Evolutionary conservation across 2,113 vertebrate species (phyloP).

Genomic region (Psammodynastes pulverulentus): DNA sequence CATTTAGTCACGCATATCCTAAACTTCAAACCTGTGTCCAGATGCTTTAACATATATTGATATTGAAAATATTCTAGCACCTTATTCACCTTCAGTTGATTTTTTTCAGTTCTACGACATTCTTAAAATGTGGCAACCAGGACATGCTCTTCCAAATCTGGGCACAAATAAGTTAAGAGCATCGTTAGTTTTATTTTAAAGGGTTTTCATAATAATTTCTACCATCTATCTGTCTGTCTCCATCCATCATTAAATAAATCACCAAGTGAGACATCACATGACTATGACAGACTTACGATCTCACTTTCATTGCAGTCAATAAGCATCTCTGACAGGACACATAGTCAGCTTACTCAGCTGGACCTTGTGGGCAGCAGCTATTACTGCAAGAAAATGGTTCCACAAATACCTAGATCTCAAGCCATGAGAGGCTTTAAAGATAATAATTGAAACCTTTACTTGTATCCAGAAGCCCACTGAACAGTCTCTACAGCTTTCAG

Average conservation of each 20-base stretch:
- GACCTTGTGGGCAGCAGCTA: background rate
- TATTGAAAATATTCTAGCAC: background rate
- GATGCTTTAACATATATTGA: background rate
- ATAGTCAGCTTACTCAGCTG: background rate
- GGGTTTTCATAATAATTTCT: background rate
- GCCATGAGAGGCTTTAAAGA: background rate
- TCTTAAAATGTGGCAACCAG: background rate
- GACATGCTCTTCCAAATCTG: background rate
- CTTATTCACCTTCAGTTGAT: background rate
- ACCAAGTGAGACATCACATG: background rate
- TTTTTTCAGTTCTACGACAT: background rate
- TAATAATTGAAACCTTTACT: background rate
- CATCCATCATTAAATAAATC: background rate
- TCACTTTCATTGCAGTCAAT: background rate
- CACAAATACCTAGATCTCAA: background rate
- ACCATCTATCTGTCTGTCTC: background rate
- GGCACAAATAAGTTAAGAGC: background rate
- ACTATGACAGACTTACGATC: background rate
- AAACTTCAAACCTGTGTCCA: background rate
- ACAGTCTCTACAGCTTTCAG: background rate
- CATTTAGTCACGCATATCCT: background rate
- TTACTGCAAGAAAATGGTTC: background rate
- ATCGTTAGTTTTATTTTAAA: background rate
- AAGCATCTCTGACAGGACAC: background rate
- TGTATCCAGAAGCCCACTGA: background rate